phyloP scores from a whole-genome alignment of 2,797 vertebrate species.

The Sebastes iracundus region DNA sequence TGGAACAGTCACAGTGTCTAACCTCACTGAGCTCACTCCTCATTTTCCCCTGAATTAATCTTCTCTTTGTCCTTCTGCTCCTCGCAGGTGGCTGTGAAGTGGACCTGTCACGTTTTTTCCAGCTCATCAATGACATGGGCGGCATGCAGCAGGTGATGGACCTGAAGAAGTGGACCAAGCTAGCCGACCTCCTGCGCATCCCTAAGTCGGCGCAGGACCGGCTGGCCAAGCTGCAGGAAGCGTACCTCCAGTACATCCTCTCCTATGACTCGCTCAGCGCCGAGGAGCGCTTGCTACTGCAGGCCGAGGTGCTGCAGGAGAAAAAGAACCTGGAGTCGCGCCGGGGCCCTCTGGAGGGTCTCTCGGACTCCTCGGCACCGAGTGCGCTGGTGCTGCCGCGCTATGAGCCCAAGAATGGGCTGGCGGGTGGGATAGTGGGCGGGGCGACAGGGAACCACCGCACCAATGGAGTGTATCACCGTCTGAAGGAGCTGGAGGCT shows the following conservation, averaged over 20 bases:
- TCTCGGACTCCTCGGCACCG: constrained; percentile 86
- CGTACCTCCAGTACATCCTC: constrained; percentile 98
- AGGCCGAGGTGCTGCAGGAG: constrained; percentile 93
- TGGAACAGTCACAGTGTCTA: background rate
- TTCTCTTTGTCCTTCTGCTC: constrained; percentile 38
- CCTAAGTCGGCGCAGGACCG: constrained; percentile 98
- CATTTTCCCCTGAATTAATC: background rate
- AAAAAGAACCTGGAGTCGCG: constrained; percentile 93
- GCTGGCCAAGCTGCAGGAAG: constrained; percentile 98
- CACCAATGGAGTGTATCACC: constrained; percentile 90
- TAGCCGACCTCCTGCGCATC: constrained; percentile 96
- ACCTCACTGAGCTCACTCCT: background rate
- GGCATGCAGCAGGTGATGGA: constrained; percentile 99
- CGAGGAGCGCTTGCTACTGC: constrained; percentile 91
- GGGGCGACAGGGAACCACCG: constrained; percentile 69
- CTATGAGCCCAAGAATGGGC: constrained; percentile 97
- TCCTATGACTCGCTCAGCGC: constrained; percentile 94
- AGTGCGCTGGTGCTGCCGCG: constrained; percentile 90
- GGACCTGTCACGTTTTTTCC: constrained; percentile 98
- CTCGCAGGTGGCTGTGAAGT: constrained; percentile 95
- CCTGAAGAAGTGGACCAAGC: constrained; percentile 99
- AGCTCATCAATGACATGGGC: constrained; percentile 98
- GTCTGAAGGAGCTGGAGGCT: constrained; percentile 91
- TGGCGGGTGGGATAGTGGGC: constrained; percentile 77
- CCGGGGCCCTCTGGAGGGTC: constrained; percentile 94